Percentiles rank a stretch among this genome's conserved stretches.
These are phyloP conservation scores for Salvator merianae DNA, from an alignment of 2,113 vertebrate genomes.

Conservation along the genomic window DNA sequence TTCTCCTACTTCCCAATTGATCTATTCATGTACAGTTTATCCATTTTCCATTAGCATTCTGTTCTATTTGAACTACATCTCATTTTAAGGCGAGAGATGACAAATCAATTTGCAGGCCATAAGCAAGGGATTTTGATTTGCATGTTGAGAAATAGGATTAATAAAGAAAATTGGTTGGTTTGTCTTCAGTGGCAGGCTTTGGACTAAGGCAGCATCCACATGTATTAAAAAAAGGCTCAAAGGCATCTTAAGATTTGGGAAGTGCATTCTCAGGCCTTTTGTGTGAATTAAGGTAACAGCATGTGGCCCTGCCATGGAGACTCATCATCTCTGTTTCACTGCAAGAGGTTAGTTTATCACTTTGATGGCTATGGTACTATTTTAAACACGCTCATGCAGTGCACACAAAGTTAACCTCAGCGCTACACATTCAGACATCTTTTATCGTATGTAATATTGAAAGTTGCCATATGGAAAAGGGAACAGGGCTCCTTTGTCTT, in stretches of 20 bases:
- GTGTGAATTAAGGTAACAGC: too few species aligned
- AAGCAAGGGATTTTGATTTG: constrained; percentile 55
- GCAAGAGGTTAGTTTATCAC: neutral
- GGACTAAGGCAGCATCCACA: too few species aligned
- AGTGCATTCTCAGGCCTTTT: too few species aligned
- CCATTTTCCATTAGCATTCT: constrained; percentile 55
- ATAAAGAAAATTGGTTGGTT: constrained; percentile 36
- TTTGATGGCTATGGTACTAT: neutral
- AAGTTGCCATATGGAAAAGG: neutral
- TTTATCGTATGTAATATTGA: too few species aligned
- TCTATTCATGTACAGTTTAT: constrained; percentile 33
- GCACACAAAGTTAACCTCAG: too few species aligned
- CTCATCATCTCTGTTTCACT: neutral
- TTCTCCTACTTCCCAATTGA: constrained; percentile 51
- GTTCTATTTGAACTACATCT: constrained; percentile 52
- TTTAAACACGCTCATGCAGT: too few species aligned
- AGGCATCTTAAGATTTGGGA: too few species aligned
- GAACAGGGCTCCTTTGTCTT: neutral
- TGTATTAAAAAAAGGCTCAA: too few species aligned
- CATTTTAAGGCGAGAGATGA: constrained; percentile 51
- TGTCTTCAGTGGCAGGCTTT: constrained; percentile 25
- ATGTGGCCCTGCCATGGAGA: too few species aligned
- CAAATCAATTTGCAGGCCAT: constrained; percentile 53
- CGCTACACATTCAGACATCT: too few species aligned
- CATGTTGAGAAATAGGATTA: constrained; percentile 48